Evolutionary conservation across 2,797 vertebrate genomes (phyloP), one percentile per base, ranked within the genome.

Genomic region (Champsocephalus esox): DNA sequence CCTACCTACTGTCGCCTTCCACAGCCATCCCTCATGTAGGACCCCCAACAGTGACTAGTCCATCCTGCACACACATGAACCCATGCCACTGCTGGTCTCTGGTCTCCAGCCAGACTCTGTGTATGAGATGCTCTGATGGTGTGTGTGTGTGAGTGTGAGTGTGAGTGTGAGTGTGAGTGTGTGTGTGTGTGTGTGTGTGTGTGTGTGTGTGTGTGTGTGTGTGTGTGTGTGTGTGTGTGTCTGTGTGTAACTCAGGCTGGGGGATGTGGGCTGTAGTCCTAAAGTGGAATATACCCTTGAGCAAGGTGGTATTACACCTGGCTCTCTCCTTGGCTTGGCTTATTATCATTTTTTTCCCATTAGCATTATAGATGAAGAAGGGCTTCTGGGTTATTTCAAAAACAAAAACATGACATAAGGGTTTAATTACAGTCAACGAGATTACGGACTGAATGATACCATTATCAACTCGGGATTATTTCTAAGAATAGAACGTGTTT

Each of bases 1-100:
- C 74, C 82, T 62, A 56, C 64, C 43, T 68, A 73, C 71, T 71
- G 77, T 66, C 34, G 9, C 74, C 69, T 75, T 87, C 64, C 70
- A 74, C 12, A 77, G 75, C 71, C 79, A 91, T 92, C 85, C 83
- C 70, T 93, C 90, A 91, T 92, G 73, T 74, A 24, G 34, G 80
- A 83, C 85, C 85, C 84, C 81, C 51, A 73, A 65, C 0, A 16
- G 24, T 54, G 32, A 28, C 65, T 61, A 75, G 69, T 81, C 86
- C 70, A 59, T 73, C 45, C 59, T 52, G 52, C 74, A 76, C 45
- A 67, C 70, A 59, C 32, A 78, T 64, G 45, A 59, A 70, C 66
- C 66, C 10, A 3, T 68, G 62, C 45, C 77, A 34, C 75, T 57
- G 43, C 61, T 57, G 67, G 66, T 56, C 58, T 79, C 66, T 89